Base-by-base conservation (phyloP, 2,113 vertebrate species). In the Zeus faber region DNA sequence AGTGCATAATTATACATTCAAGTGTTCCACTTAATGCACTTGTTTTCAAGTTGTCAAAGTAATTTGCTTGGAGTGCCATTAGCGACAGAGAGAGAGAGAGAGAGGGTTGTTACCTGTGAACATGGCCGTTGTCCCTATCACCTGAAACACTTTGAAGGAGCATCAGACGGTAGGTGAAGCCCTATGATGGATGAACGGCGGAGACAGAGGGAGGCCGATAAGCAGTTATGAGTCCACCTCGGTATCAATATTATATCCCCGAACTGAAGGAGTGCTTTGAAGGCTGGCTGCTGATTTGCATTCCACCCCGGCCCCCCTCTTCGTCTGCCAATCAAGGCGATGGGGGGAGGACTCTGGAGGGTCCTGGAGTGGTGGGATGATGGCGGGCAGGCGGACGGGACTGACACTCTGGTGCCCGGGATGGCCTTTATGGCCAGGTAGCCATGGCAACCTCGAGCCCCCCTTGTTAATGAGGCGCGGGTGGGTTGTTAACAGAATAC, bases 1-100 rank as follows among this genome's bases (percentile, higher is more conserved):
- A 87, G 81, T 69, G 78, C 75, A 65, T 87, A 85, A 88, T 87
- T 88, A 83, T 80, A 71, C 72, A 85, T 85, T 85, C 80, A 85
- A 87, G 85, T 83, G 85, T 82, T 82, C 76, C 76, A 82, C 80
- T 87, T 85, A 88, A 85, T 87, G 81, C 27, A 74, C 81, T 87
- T 79, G 39, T 87, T 88, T 87, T 86, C 86, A 84, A 75, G 75
- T 78, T 71, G 84, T 80, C 82, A 83, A 82, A 85, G 88, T 88
- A 73, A 70, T 81, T 79, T 26, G 49, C 67, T n/a, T 87, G 65
- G 75, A 87, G 85, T 82, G 67, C 79, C 75, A 79, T 86, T 87
- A 84, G 70, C 6, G 31, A 56, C n/a, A n/a, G n/a, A n/a, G n/a
- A n/a, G n/a, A n/a, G n/a, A n/a, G n/a, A 59, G 68, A 82, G 75